Evolutionary conservation across 2,888 invertebrate species (phyloP).

Genomic region (Drosophila meridionalis): DNA sequence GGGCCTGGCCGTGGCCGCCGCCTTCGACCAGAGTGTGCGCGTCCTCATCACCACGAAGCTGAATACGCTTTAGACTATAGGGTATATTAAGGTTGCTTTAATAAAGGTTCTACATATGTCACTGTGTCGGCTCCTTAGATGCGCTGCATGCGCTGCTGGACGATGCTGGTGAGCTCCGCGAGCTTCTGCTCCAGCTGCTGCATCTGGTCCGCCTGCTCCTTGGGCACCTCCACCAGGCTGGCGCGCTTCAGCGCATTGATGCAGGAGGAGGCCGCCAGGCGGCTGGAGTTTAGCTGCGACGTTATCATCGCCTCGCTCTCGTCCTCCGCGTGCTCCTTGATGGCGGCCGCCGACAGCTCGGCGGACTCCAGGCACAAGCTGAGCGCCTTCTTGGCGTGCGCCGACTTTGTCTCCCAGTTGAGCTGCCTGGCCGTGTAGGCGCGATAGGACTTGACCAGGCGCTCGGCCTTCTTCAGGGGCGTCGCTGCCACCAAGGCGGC

Average conservation of each 20-base stretch:
- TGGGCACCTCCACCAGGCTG: slow-evolving; percentile 66
- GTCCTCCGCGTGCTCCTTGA: slow-evolving; percentile 85
- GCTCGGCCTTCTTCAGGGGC: slow-evolving; percentile 88
- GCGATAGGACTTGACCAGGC: slow-evolving; percentile 91
- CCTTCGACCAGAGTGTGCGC: slow-evolving; percentile 96
- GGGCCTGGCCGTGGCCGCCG: slow-evolving; percentile 94
- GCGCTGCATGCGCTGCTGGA: slow-evolving; percentile 75
- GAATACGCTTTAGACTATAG: slow-evolving; percentile 86
- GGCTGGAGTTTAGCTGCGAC: slow-evolving; percentile 87
- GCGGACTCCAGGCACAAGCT: slow-evolving; percentile 87
- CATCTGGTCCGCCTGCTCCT: slow-evolving; percentile 84
- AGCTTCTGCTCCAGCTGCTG: slow-evolving; percentile 79
- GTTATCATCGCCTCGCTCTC: slow-evolving; percentile 86
- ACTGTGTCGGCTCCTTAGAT: slow-evolving; percentile 19
- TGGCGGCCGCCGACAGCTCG: slow-evolving; percentile 87
- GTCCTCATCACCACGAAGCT: slow-evolving; percentile 95
- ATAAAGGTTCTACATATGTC: slow-evolving; percentile 24
- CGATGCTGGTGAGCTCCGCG: slow-evolving; percentile 52
- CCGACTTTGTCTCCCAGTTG: slow-evolving; percentile 87
- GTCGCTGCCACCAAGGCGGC: slow-evolving; percentile 90
- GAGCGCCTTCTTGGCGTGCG: slow-evolving; percentile 88
- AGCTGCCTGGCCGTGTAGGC: slow-evolving; percentile 88
- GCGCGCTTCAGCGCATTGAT: slow-evolving; percentile 85
- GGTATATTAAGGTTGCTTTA: slow-evolving; percentile 17
- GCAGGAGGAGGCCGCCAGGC: slow-evolving; percentile 87